Evolutionary conservation across 2,797 vertebrate species (phyloP).

Genomic region (Ctenosaura bakeri): DNA sequence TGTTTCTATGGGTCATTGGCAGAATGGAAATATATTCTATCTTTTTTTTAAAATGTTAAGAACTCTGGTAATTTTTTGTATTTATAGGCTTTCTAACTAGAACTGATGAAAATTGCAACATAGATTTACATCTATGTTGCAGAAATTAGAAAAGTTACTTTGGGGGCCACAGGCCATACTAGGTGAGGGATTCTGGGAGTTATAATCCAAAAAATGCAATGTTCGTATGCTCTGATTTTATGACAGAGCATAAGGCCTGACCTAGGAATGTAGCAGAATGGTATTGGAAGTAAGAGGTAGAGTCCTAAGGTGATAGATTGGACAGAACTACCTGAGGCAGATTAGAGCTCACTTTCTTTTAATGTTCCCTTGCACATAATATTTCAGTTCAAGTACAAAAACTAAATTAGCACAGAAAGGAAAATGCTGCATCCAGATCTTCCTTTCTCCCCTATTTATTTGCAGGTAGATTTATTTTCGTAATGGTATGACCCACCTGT

Average conservation of each 20-base stretch:
- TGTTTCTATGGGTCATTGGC: background rate
- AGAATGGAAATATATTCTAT: slow-evolving; percentile 7
- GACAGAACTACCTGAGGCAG: background rate
- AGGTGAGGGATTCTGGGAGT: no score
- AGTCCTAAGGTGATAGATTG: background rate
- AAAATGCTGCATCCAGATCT: background rate
- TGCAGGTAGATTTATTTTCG: background rate
- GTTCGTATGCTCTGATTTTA: background rate
- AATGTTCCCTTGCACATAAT: background rate
- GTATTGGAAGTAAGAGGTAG: background rate
- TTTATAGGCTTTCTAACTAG: background rate
- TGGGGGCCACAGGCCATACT: no score
- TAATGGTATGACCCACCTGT: background rate
- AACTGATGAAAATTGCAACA: background rate
- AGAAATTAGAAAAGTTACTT: no score
- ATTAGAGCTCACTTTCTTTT: background rate
- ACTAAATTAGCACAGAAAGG: background rate
- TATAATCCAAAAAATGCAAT: no score
- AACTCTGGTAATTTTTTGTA: background rate
- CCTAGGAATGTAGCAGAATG: background rate
- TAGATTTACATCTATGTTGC: background rate
- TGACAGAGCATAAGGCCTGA: background rate
- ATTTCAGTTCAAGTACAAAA: background rate
- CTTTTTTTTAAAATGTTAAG: background rate
- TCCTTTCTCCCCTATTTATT: background rate